phyloP scores from a whole-genome alignment of 2,797 vertebrate genomes.

The Sylvilagus floridanus region DNA sequence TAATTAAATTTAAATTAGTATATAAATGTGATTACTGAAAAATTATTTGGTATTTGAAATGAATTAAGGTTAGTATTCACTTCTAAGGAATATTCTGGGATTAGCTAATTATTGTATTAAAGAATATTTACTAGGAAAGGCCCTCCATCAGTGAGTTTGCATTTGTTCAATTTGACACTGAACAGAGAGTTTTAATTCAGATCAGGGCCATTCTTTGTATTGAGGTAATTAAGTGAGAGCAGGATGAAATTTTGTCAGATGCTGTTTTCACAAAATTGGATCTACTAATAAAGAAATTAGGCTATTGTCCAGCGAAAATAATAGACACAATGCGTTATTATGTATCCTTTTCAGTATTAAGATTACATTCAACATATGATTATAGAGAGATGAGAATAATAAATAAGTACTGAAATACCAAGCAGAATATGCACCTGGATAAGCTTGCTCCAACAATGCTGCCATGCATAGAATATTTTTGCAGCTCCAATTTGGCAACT shows the following conservation, averaged over 20 bases:
- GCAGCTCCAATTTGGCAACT: slow-evolving; percentile 7
- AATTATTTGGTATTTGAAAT: slow-evolving; percentile 60
- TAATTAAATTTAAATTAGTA: slow-evolving; percentile 66
- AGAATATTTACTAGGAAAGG: slow-evolving; percentile 50
- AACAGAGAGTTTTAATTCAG: slow-evolving; percentile 66
- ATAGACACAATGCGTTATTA: not conserved
- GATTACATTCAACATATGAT: not conserved
- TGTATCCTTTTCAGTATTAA: slow-evolving; percentile 32
- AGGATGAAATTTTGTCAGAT: slow-evolving; percentile 42
- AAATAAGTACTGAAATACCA: not conserved
- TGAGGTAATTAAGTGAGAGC: slow-evolving; percentile 15
- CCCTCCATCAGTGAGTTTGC: not conserved
- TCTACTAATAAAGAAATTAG: slow-evolving; percentile 44
- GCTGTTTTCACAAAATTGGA: slow-evolving; percentile 12
- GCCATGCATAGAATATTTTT: not conserved
- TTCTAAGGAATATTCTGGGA: slow-evolving; percentile 6
- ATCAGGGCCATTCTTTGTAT: not conserved
- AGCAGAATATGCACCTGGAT: not conserved
- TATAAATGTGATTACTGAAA: slow-evolving; percentile 63
- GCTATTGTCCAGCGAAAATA: slow-evolving; percentile 3
- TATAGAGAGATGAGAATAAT: not conserved
- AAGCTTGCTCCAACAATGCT: not conserved
- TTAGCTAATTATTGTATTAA: slow-evolving; percentile 58
- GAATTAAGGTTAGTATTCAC: slow-evolving; percentile 24
- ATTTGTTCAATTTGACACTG: slow-evolving; percentile 62